A percentile compares a stretch with the other conserved stretches of the same genome.
These are phyloP conservation scores for Platysternon megacephalum DNA, from an alignment of 2,113 vertebrate genomes.

Conservation along the genomic window DNA sequence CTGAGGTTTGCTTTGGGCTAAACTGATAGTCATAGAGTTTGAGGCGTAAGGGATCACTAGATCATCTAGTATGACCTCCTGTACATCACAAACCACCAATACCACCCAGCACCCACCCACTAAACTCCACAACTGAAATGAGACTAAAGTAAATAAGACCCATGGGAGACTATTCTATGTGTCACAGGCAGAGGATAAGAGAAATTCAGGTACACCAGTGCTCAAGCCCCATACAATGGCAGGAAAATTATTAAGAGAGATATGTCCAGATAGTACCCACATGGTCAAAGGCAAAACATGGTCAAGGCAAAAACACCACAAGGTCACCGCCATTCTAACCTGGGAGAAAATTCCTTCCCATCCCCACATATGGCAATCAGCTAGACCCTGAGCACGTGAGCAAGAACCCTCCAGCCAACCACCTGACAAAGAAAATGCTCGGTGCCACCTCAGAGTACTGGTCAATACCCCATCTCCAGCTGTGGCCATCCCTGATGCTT, in stretches of 20 bases:
- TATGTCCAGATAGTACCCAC: neutral
- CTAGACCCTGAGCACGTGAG: neutral
- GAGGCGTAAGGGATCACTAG: neutral
- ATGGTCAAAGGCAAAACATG: neutral
- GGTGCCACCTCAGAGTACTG: neutral
- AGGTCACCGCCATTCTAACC: neutral
- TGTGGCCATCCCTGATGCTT: neutral
- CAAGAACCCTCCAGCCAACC: neutral
- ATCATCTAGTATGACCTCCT: neutral
- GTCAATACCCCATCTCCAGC: neutral
- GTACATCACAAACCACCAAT: neutral
- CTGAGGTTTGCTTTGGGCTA: neutral
- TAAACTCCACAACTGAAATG: neutral
- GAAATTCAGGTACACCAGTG: neutral
- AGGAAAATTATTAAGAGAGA: neutral
- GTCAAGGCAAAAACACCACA: neutral
- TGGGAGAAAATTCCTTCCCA: neutral
- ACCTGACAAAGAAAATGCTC: neutral
- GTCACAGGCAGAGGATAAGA: neutral
- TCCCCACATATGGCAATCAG: neutral
- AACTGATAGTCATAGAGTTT: neutral
- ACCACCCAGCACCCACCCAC: neutral
- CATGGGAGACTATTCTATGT: neutral
- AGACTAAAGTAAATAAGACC: neutral
- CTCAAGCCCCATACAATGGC: neutral